Evolutionary conservation across 2,113 vertebrate species (phyloP).

Genomic region (Alethe castanea): DNA sequence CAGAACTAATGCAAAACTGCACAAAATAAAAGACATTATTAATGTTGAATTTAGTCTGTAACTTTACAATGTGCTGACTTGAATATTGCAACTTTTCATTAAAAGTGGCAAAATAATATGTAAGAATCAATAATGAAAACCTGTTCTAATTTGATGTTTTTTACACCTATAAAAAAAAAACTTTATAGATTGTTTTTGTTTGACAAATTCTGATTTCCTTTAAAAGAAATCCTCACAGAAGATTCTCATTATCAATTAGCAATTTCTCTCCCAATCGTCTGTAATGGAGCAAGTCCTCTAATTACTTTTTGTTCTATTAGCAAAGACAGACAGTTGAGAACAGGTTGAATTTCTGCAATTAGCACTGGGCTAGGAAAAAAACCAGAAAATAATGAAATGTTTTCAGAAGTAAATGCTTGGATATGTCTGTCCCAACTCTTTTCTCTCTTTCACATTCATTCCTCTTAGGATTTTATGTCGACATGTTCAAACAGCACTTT

Average conservation of each 20-base stretch:
- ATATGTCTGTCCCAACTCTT: neutral
- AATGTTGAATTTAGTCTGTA: neutral
- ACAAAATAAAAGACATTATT: constrained; percentile 7
- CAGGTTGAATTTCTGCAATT: constrained; percentile 9
- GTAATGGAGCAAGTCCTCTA: neutral
- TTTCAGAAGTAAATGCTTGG: neutral
- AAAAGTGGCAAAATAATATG: neutral
- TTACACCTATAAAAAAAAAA: neutral
- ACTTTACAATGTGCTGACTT: neutral
- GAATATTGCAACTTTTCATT: neutral
- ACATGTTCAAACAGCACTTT: constrained; percentile 33
- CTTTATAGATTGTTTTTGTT: neutral
- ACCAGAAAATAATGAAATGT: neutral
- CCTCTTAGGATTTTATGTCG: neutral
- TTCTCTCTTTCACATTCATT: neutral
- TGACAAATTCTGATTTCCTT: neutral
- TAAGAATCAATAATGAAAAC: neutral
- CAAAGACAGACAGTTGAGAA: constrained; percentile 7
- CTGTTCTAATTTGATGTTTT: neutral
- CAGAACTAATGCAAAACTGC: neutral
- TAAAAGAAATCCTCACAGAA: neutral
- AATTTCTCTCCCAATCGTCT: neutral
- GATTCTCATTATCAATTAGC: constrained; percentile 2
- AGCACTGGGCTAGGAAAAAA: neutral
- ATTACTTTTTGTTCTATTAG: neutral